Conservation (phyloP, 2,113 vertebrate species). For the Ginglymostoma cirratum region DNA sequence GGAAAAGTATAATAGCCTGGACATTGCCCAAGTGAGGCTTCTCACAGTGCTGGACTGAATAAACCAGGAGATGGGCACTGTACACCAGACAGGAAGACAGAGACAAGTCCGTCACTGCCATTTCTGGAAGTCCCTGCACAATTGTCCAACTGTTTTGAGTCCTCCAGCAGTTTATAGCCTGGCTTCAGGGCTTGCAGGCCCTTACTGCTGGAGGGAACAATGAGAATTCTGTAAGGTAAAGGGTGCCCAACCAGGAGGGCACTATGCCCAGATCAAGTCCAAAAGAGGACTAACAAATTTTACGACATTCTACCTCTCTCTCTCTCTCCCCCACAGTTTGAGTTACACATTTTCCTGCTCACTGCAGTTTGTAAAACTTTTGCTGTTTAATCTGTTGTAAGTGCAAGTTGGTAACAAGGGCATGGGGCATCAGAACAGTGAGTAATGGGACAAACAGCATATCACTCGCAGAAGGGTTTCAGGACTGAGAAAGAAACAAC, state of each 20-base stretch:
- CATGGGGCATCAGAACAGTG: not conserved
- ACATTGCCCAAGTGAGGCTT: not conserved
- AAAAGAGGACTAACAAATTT: not conserved
- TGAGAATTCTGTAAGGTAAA: not conserved
- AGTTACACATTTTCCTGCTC: not conserved
- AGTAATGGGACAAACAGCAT: not conserved
- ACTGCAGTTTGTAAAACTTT: not conserved
- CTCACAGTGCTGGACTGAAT: not conserved
- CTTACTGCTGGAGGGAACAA: not conserved
- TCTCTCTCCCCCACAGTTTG: not conserved
- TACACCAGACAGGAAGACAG: not conserved
- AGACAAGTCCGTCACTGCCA: not conserved
- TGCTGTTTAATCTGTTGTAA: not conserved
- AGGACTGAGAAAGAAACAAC: not conserved
- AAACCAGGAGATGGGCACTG: too few relatives aligned
- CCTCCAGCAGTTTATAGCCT: not conserved
- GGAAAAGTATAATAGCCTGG: not conserved
- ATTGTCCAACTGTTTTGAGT: not conserved
- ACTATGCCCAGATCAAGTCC: too few relatives aligned
- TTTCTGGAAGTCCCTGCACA: not conserved
- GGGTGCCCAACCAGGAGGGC: not conserved
- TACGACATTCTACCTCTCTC: too few relatives aligned
- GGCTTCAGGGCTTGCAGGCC: not conserved
- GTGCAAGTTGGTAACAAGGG: not conserved
- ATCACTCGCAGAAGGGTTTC: not conserved